phyloP scores from a whole-genome alignment of 2,797 vertebrate genomes.

The Coregonus sp. region DNA sequence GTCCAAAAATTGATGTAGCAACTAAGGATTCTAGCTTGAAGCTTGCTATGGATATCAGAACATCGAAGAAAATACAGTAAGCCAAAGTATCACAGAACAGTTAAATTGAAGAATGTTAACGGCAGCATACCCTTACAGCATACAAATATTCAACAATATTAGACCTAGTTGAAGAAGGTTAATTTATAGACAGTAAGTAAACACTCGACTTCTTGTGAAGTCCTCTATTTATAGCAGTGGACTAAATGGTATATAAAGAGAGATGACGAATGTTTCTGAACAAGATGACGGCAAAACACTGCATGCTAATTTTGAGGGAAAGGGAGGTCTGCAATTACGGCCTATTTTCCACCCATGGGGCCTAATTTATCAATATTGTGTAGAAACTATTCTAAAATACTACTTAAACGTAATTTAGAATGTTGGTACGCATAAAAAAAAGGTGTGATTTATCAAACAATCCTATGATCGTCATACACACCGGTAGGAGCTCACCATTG shows the following conservation, averaged over 20 bases:
- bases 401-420: no score
- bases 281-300: conserved; percentile 39
- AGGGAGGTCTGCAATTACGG: conserved; percentile 65
- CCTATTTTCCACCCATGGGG: conserved; percentile 40
- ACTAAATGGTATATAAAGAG: conserved; percentile 25
- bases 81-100: background rate
- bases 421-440: no score
- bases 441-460: no score
- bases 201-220: conserved; percentile 12
- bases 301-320: conserved; percentile 50
- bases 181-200: background rate
- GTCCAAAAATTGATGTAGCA: no score
- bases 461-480: no score
- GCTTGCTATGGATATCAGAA: no score
- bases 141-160: background rate
- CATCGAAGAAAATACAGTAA: no score
- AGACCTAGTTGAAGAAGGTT: background rate
- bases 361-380: background rate
- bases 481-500: no score
- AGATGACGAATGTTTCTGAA: conserved; percentile 8
- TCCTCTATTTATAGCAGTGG: conserved; percentile 24
- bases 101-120: background rate
- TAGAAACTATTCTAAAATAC: no score
- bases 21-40: no score
- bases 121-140: background rate